Evolutionary conservation across 2,888 invertebrate species (phyloP).

Genomic region (Rhagophthalmus giganteus): DNA sequence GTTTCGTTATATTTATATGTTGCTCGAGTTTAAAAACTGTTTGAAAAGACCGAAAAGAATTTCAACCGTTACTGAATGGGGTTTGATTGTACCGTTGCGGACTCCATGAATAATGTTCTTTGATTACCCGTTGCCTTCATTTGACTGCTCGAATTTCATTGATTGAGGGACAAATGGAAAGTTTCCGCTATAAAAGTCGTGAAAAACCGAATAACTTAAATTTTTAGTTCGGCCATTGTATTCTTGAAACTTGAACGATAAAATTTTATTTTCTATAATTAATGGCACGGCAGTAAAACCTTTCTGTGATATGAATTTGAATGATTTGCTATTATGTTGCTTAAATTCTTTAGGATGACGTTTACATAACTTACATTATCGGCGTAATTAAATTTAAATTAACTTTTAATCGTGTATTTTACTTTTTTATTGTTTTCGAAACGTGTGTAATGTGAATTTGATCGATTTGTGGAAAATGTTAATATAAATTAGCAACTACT

Average conservation of each 20-base stretch:
- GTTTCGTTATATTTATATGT: too few species aligned
- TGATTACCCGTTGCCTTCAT: constrained; percentile 33
- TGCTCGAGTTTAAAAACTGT: not conserved
- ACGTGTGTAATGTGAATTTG: too few species aligned
- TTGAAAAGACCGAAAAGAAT: constrained; percentile 8
- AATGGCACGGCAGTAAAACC: not conserved
- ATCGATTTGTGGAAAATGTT: too few species aligned
- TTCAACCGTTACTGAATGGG: constrained; percentile 21
- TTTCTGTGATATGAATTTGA: too few species aligned
- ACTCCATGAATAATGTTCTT: constrained; percentile 33
- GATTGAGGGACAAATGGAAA: constrained; percentile 28
- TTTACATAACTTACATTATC: too few species aligned
- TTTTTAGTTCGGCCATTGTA: not conserved
- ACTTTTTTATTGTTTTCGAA: too few species aligned
- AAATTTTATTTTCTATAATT: not conserved
- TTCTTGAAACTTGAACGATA: not conserved
- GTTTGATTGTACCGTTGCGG: constrained; percentile 29
- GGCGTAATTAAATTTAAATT: too few species aligned
- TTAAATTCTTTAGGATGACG: too few species aligned
- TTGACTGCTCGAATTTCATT: constrained; percentile 28
- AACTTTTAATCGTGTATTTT: too few species aligned
- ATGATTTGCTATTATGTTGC: too few species aligned
- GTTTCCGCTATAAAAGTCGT: constrained; percentile 13
- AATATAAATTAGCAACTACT: too few species aligned
- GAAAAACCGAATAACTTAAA: constrained; percentile 5